A percentile compares a stretch with the other conserved stretches of the same genome.
phyloP scores from a whole-genome alignment of 2,797 vertebrate genomes.

The Saxicola maurus region DNA sequence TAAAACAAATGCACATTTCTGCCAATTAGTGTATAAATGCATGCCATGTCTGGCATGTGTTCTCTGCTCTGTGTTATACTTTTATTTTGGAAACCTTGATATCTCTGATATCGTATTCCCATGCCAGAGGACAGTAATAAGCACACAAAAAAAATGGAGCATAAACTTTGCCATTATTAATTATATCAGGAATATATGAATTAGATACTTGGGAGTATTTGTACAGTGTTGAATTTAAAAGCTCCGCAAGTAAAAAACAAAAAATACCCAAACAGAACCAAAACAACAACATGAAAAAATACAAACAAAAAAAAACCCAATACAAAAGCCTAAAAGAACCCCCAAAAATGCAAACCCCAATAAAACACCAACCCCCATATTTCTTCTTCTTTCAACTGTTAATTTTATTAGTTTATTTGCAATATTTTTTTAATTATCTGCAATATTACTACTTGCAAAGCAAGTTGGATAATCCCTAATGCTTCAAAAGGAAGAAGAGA shows the following conservation, averaged over 20 bases:
- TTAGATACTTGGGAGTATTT: background rate
- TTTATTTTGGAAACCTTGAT: conserved; percentile 28
- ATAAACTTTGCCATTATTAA: background rate
- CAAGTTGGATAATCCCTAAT: background rate
- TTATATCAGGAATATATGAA: background rate
- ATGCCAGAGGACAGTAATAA: background rate
- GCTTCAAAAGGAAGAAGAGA: background rate
- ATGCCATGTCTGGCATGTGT: background rate
- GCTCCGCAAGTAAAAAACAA: background rate
- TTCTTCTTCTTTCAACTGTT: background rate
- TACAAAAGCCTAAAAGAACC: background rate
- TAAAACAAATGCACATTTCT: background rate
- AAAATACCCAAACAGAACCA: background rate
- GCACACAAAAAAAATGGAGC: background rate
- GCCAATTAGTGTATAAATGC: background rate
- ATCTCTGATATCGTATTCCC: background rate
- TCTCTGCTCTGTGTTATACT: background rate
- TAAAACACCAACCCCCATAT: fast-evolving
- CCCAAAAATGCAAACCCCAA: background rate
- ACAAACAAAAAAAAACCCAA: fast-evolving
- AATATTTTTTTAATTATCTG: background rate
- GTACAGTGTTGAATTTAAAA: background rate
- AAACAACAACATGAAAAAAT: background rate
- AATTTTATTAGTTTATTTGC: background rate
- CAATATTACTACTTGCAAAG: background rate